These are phyloP conservation scores for Tachystola acroxantha DNA, from an alignment of 2,888 invertebrate species.

Conservation along the genomic window DNA sequence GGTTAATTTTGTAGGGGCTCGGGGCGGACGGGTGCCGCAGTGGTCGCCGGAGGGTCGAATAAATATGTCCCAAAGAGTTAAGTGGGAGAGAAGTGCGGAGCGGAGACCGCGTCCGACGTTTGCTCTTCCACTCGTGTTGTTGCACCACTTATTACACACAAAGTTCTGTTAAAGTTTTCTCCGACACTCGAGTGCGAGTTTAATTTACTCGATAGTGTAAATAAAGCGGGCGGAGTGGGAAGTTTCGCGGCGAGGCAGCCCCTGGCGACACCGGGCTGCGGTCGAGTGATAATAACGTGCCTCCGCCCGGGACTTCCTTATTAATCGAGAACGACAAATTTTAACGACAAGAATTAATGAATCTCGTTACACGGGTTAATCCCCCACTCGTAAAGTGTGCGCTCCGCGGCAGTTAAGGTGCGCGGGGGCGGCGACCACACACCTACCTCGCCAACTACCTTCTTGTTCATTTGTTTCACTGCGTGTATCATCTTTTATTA, in stretches of 20 bases:
- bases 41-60: constrained; percentile 77
- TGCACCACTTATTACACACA: constrained; percentile 79
- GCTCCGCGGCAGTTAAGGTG: constrained; percentile 69
- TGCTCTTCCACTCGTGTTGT: constrained; percentile 78
- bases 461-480: constrained; percentile 18
- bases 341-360: constrained; percentile 80
- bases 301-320: constrained; percentile 71
- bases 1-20: constrained; percentile 65
- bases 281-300: constrained; percentile 75
- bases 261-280: constrained; percentile 39
- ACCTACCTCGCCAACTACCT: constrained; percentile 27
- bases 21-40: constrained; percentile 47
- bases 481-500: neutral
- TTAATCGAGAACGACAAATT: constrained; percentile 80
- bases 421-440: constrained; percentile 45
- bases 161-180: constrained; percentile 77
- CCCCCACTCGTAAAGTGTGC: constrained; percentile 75
- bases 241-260: constrained; percentile 64
- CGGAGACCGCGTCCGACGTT: constrained; percentile 76
- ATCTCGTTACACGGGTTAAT: constrained; percentile 80
- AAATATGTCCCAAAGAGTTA: constrained; percentile 79
- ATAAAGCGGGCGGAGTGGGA: constrained; percentile 75
- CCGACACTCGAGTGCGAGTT: constrained; percentile 75
- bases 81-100: constrained; percentile 73
- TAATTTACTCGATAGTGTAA: constrained; percentile 80